Percentiles rank a stretch among this genome's conserved stretches.
These are phyloP conservation scores for Belgica antarctica DNA, from an alignment of 2,888 invertebrate species.

Conservation along the genomic window DNA sequence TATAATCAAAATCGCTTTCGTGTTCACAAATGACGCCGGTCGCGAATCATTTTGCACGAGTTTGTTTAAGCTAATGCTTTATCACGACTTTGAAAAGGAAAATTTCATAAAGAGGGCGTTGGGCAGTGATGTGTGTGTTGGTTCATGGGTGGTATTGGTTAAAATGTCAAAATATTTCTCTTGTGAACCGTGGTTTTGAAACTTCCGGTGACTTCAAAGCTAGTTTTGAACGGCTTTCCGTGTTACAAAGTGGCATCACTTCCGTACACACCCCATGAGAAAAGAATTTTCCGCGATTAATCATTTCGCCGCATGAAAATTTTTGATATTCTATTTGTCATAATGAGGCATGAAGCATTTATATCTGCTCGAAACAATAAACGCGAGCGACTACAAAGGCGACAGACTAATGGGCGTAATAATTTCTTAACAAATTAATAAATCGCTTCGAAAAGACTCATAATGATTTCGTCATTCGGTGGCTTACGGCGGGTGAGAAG, in stretches of 20 bases:
- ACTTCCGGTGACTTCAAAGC: too few species aligned
- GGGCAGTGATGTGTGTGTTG: too few species aligned
- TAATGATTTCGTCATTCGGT: constrained; percentile 19
- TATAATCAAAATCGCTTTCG: background rate
- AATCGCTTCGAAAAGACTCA: constrained; percentile 30
- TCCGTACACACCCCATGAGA: too few species aligned
- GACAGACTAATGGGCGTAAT: constrained; percentile 43
- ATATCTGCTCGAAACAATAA: constrained; percentile 22
- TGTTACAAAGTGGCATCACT: too few species aligned
- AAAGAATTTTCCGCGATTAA: background rate
- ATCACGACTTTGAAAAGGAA: too few species aligned
- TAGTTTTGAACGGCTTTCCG: too few species aligned
- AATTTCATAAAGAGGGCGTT: too few species aligned
- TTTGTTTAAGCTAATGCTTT: too few species aligned
- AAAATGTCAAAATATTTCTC: too few species aligned
- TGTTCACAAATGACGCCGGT: background rate
- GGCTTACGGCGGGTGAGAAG: background rate
- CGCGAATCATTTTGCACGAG: too few species aligned
- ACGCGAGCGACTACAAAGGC: constrained; percentile 19
- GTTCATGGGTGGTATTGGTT: too few species aligned
- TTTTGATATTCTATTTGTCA: constrained; percentile 32
- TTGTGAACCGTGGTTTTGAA: too few species aligned
- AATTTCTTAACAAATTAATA: constrained; percentile 43
- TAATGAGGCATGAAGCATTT: constrained; percentile 36
- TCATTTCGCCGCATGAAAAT: constrained; percentile 11